These are phyloP conservation scores for Batillaria attramentaria DNA, from an alignment of 1,140 invertebrate genomes.

Conservation along the genomic window DNA sequence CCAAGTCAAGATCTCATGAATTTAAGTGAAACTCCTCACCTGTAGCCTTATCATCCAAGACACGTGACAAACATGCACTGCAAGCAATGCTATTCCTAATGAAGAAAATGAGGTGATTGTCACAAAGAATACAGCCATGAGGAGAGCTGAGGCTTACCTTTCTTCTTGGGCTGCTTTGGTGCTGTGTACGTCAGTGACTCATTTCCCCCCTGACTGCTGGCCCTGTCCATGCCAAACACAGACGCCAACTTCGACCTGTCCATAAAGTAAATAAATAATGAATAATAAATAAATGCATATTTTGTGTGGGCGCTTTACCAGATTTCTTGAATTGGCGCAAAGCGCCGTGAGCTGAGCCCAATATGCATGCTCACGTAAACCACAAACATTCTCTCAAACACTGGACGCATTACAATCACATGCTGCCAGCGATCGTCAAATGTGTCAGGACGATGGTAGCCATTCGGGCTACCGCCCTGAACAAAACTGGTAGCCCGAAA, in stretches of 20 bases:
- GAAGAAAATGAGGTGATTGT: too few relatives aligned
- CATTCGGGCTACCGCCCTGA: too few relatives aligned
- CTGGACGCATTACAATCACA: too few relatives aligned
- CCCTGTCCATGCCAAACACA: constrained; percentile 67
- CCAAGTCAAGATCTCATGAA: not conserved
- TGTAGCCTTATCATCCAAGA: not conserved
- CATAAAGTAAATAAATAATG: not conserved
- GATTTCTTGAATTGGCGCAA: not conserved
- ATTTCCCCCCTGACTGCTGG: constrained; percentile 62
- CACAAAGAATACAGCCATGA: too few relatives aligned
- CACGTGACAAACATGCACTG: not conserved
- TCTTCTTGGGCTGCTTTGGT: constrained; percentile 72
- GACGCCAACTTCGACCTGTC: constrained; percentile 65
- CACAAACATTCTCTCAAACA: too few relatives aligned
- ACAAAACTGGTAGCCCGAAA: too few relatives aligned
- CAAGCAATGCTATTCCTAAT: too few relatives aligned
- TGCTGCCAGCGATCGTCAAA: not conserved
- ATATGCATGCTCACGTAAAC: not conserved
- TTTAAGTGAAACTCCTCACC: not conserved
- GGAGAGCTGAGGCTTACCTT: constrained; percentile 42
- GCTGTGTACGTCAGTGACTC: constrained; percentile 71
- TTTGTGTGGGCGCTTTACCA: not conserved
- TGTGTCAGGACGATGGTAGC: too few relatives aligned
- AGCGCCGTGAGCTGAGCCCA: too few relatives aligned
- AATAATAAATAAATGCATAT: not conserved